Evolutionary conservation across 2,797 vertebrate species (phyloP).

Genomic region (Thripadectes ignobilis): DNA sequence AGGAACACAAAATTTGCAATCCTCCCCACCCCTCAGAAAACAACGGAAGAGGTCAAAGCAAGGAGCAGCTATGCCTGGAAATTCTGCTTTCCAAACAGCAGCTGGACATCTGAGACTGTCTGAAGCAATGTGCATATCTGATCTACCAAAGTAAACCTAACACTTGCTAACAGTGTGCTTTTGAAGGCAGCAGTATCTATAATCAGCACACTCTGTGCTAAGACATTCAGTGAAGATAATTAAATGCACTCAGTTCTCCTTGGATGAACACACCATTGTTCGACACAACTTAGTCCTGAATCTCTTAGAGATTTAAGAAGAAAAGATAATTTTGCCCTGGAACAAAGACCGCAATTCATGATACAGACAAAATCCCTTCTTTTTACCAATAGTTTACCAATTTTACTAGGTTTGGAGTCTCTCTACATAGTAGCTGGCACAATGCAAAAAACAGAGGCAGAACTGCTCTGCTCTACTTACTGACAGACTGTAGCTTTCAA

Average conservation of each 20-base stretch:
- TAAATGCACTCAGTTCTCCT: conserved; percentile 17
- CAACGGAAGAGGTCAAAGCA: not conserved
- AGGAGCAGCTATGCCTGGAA: not conserved
- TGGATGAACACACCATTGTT: not conserved
- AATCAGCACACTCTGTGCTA: conserved; percentile 3
- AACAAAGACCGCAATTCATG: not conserved
- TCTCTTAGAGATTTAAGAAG: not conserved
- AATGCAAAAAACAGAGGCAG: not conserved
- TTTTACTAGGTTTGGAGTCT: not conserved
- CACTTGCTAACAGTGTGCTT: not conserved
- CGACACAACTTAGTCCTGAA: not conserved
- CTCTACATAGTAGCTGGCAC: not conserved
- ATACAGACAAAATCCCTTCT: not conserved
- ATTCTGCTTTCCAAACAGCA: conserved; percentile 2
- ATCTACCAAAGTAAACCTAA: conserved; percentile 15
- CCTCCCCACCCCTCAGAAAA: not conserved
- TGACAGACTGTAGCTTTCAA: not conserved
- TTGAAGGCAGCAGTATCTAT: conserved; percentile 18
- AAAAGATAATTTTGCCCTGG: not conserved
- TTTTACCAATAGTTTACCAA: not conserved
- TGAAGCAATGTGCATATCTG: not conserved
- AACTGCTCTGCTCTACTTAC: not conserved
- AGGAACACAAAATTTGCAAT: not conserved
- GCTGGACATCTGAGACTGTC: not conserved
- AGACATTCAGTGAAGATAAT: conserved; percentile 28